These are phyloP conservation scores for Sialis lutaria DNA, from an alignment of 2,888 invertebrate species.

Conservation along the genomic window DNA sequence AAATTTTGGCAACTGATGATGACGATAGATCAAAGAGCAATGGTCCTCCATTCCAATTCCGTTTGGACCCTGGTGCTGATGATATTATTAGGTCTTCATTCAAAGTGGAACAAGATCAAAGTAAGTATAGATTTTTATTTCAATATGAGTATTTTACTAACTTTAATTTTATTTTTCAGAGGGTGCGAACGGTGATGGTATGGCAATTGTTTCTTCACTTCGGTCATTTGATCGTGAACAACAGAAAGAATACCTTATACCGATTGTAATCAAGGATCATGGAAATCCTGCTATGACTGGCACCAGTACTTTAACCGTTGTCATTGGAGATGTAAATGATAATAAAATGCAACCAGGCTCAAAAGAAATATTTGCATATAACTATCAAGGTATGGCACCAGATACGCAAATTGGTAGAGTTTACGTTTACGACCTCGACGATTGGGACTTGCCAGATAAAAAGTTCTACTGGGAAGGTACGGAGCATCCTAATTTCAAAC, in stretches of 20 bases:
- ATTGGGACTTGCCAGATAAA: constrained; percentile 97
- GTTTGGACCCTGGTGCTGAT: constrained; percentile 83
- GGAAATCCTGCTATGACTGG: constrained; percentile 94
- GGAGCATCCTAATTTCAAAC: constrained; percentile 72
- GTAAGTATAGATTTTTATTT: constrained; percentile 31
- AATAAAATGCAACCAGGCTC: constrained; percentile 97
- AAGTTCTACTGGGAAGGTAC: constrained; percentile 87
- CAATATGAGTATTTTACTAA: neutral
- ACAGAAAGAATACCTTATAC: constrained; percentile 90
- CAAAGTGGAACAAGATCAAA: constrained; percentile 92
- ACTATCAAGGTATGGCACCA: constrained; percentile 77
- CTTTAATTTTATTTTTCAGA: constrained; percentile 31
- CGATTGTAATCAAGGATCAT: constrained; percentile 93
- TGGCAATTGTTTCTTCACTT: constrained; percentile 91
- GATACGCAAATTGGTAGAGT: constrained; percentile 88
- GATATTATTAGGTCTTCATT: constrained; percentile 88
- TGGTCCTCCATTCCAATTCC: constrained; percentile 91
- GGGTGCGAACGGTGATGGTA: constrained; percentile 93
- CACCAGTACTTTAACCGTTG: constrained; percentile 87
- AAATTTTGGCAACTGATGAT: constrained; percentile 84
- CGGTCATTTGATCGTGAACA: constrained; percentile 89
- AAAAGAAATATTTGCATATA: constrained; percentile 94
- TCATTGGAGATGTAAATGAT: constrained; percentile 96
- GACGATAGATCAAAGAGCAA: constrained; percentile 88
- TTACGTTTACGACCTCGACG: constrained; percentile 93